phyloP scores from a whole-genome alignment of 2,888 invertebrate genomes.

The Spicauda simplicius region DNA sequence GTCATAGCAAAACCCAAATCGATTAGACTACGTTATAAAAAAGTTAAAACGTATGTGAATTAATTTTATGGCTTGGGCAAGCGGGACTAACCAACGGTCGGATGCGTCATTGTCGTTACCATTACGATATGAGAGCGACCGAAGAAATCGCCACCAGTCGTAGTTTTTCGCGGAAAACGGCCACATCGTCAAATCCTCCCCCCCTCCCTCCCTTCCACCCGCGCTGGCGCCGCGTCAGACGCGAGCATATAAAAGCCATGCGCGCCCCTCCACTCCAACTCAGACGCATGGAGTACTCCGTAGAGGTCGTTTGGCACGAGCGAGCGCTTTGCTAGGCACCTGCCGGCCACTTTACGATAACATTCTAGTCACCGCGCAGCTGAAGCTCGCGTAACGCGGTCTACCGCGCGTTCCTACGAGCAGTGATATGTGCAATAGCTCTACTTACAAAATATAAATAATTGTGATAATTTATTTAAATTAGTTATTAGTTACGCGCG shows the following conservation, averaged over 20 bases:
- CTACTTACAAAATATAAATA: constrained; percentile 66
- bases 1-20: constrained; percentile 44
- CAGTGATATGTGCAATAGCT: constrained; percentile 85
- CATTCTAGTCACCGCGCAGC: constrained; percentile 84
- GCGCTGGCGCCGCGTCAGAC: constrained; percentile 69
- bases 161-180: constrained; percentile 82
- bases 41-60: constrained; percentile 44
- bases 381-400: constrained; percentile 80
- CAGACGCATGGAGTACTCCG: constrained; percentile 86
- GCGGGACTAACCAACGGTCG: constrained; percentile 68
- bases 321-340: constrained; percentile 86
- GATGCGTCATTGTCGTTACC: constrained; percentile 73
- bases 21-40: constrained; percentile 44
- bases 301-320: constrained; percentile 86
- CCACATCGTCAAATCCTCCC: constrained; percentile 63
- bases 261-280: constrained; percentile 80
- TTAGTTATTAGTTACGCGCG: constrained; percentile 77
- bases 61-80: constrained; percentile 50
- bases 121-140: constrained; percentile 66
- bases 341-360: constrained; percentile 82
- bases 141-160: constrained; percentile 66
- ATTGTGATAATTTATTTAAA: constrained; percentile 83
- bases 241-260: constrained; percentile 76
- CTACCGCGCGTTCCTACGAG: constrained; percentile 82
- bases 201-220: constrained; percentile 50